Base-by-base conservation (phyloP, 1,140 invertebrate species). In the Cyclina sinensis region DNA sequence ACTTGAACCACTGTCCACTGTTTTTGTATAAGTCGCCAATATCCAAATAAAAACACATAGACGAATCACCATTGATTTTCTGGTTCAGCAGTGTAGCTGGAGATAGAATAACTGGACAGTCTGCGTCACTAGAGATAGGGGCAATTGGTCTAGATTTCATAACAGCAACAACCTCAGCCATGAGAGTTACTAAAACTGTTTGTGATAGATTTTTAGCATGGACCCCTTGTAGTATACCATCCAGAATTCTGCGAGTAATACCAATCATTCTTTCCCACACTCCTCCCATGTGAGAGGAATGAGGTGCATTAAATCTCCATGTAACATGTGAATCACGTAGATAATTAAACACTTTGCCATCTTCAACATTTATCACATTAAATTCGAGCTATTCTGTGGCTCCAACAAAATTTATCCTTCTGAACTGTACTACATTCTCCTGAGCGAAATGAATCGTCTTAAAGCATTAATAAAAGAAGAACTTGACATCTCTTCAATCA, bases 211-310 rank as follows among this genome's bases (percentile, higher is more conserved):
- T 59, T 30, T 89, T 74, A 24, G 35, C 16, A 3, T 30, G 4
- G 2, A 1, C 9, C 35, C 87, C 68, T 46, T 43, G 14, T n/a
- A 92, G 57, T 48, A 91, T 89, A 16, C 59, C 9, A n/a, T 90
- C 86, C 7, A 92, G 78, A 16, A 89, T 87, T 5, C 84, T 24
- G 51, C 87, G 18, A 24, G 82, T 76, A 0, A 88, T 57, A 14
- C 88, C 80, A 18, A 92, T 89, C 46, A 89, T 81, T 37, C 91
- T 30, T 39, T 92, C 91, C 91, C 90, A 92, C 5, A 76, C 54
- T 14, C 89, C 86, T 16, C 79, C 79, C 82, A 87, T 86, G 65
- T 90, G 90, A 2, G 86, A 80, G 0, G 81, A 54, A 65, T 90
- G 39, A 24, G 88, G 90, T 27, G 81, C 51, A 62, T 89, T 91